Conservation (phyloP, 2,797 vertebrate genomes). For the Anguilla pacifica region DNA sequence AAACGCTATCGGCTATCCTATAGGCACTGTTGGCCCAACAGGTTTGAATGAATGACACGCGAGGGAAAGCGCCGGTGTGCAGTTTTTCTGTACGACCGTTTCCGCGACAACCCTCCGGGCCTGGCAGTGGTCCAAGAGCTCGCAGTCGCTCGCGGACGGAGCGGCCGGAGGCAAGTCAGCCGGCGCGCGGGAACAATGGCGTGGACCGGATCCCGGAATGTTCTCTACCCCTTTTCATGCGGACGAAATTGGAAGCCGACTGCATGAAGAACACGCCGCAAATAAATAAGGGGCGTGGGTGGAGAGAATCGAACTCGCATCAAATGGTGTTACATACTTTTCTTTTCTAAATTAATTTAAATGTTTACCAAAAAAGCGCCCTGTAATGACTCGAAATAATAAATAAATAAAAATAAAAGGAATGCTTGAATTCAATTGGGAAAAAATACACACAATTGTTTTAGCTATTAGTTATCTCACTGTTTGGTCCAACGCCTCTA, state of each 20-base stretch:
- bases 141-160: conserved; percentile 42
- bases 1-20: not conserved
- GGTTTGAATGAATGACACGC: not conserved
- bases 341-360: conserved; percentile 30
- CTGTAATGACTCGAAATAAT: conserved; percentile 33
- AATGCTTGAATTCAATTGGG: not conserved
- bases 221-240: conserved; percentile 68
- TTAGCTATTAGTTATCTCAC: conserved; percentile 37
- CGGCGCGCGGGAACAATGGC: conserved; percentile 45
- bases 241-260: conserved; percentile 58
- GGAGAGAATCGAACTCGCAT: conserved; percentile 42
- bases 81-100: not conserved
- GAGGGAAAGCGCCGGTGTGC: not conserved
- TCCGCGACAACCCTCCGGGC: not conserved
- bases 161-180: conserved; percentile 55
- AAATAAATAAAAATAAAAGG: conserved; percentile 8
- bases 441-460: conserved; percentile 42
- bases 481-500: conserved; percentile 23
- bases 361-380: conserved; percentile 31
- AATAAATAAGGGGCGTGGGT: conserved; percentile 40
- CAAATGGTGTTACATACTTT: conserved; percentile 28
- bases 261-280: conserved; percentile 52
- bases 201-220: conserved; percentile 57
- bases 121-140: conserved; percentile 50
- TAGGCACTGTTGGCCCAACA: not conserved